Base-by-base conservation (phyloP, 2,797 vertebrate species). In the Lepidocolaptes lacrymiger region DNA sequence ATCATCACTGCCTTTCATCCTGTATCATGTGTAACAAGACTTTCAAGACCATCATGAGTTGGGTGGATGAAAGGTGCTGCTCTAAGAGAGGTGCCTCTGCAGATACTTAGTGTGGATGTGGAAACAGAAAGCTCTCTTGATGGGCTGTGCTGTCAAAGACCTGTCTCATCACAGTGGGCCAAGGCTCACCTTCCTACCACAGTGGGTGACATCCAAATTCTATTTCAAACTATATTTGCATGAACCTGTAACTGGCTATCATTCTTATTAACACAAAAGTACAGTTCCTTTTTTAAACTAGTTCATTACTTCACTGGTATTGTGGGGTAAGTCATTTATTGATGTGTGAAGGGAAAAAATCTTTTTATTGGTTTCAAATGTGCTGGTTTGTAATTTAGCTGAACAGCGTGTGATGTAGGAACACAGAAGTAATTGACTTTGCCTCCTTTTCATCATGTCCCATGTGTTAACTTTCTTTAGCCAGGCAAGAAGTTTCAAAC, bases 21-120 rank as follows among this genome's bases (percentile, higher is more conserved):
- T 72, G 69, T 34, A 44, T 49, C 36, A 24, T 12, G 49, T 37
- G n/a, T 78, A 95, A 94, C 91, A 56, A 92, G 88, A 96, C 67
- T 94, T 96, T 95, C 93, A 93, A 79, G 92, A 82, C 90, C 64
- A 62, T 91, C 43, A 0, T 84, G 56, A 71, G 63, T n/a, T 90
- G 85, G 76, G 79, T 91, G 61, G 88, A 83, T 93, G 61, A 93
- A 84, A 96, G 63, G 68, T 58, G 74, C 85, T 91, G 51, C 62
- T 51, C 5, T 55, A 76, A 89, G 84, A 85, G 90, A 85, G 56
- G 41, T 81, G 22, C 63, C 36, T 61, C 67, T 27, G 7, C 51
- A 74, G 23, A 55, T 43, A 26, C 12, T 85, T 46, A 30, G 19
- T 27, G 46, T 51, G 28, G 56, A 88, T 72, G 18, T 69, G 27